phyloP scores from a whole-genome alignment of 2,113 vertebrate species.

The Centrocercus urophasianus region DNA sequence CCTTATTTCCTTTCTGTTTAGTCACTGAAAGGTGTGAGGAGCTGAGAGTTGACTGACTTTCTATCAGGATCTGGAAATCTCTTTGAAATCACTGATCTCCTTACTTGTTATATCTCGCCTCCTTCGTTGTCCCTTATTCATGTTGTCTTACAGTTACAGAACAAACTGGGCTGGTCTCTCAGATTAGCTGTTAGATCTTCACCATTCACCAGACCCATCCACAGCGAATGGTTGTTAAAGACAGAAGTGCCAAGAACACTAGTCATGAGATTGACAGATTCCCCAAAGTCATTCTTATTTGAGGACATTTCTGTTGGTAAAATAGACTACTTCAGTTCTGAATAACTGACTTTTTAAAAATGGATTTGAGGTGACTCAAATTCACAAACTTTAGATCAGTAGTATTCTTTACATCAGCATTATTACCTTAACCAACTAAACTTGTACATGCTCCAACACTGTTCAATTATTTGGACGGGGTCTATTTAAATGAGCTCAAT shows the following conservation, averaged over 20 bases:
- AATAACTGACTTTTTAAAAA: not conserved
- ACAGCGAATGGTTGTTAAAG: not conserved
- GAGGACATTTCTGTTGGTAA: not conserved
- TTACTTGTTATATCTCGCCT: not conserved
- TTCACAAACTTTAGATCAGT: not conserved
- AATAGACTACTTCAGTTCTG: not conserved
- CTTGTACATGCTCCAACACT: not conserved
- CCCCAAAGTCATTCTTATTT: not conserved
- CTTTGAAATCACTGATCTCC: not conserved
- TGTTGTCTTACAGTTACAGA: not conserved
- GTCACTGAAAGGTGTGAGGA: not conserved
- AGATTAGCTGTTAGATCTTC: not conserved
- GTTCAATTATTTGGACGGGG: not conserved
- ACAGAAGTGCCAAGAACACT: not conserved
- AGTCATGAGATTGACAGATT: not conserved
- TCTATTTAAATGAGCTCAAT: constrained; percentile 9
- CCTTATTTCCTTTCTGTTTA: not conserved
- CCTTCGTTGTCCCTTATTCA: not conserved
- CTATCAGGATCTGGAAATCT: not conserved
- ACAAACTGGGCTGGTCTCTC: accelerated
- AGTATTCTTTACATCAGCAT: not conserved
- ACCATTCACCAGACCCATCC: not conserved
- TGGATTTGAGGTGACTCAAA: not conserved
- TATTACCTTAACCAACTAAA: not conserved
- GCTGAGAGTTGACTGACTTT: not conserved